These are phyloP conservation scores for Anastatus disparis DNA, from an alignment of 1,140 invertebrate genomes.

Conservation along the genomic window DNA sequence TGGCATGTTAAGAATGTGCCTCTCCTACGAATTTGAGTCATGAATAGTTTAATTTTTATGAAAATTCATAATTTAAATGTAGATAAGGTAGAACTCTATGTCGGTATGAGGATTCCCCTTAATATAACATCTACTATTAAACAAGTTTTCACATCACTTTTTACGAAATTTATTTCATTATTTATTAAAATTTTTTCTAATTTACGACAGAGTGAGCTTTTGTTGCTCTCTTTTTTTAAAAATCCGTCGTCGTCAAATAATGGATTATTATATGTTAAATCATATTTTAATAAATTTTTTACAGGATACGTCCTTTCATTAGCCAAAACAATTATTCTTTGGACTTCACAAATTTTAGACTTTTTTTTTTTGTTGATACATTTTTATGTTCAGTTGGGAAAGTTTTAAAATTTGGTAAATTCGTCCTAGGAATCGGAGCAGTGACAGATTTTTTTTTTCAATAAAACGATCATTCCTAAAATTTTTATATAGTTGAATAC, in stretches of 20 bases:
- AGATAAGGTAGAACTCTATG: too few species aligned
- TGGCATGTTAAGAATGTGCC: too few species aligned
- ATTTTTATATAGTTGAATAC: too few species aligned
- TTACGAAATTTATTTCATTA: neutral
- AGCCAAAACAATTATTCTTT: neutral
- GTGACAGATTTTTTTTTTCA: neutral
- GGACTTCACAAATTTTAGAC: neutral
- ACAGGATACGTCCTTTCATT: neutral
- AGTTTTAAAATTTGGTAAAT: neutral
- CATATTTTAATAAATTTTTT: neutral
- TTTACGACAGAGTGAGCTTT: neutral
- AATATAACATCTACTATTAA: slow-evolving; percentile 7
- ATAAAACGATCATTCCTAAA: too few species aligned
- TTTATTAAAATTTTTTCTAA: neutral
- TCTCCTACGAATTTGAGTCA: too few species aligned
- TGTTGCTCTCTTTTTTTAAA: slow-evolving; percentile 4
- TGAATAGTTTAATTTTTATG: too few species aligned
- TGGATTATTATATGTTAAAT: neutral
- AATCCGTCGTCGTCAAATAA: slow-evolving; percentile 15
- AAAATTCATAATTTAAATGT: too few species aligned
- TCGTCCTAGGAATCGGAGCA: neutral
- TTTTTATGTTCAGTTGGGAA: too few species aligned
- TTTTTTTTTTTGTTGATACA: neutral
- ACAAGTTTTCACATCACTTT: neutral
- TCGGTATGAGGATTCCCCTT: too few species aligned